Base-by-base conservation (phyloP, 2,888 invertebrate genomes). In the Cosmopolites sordidus region DNA sequence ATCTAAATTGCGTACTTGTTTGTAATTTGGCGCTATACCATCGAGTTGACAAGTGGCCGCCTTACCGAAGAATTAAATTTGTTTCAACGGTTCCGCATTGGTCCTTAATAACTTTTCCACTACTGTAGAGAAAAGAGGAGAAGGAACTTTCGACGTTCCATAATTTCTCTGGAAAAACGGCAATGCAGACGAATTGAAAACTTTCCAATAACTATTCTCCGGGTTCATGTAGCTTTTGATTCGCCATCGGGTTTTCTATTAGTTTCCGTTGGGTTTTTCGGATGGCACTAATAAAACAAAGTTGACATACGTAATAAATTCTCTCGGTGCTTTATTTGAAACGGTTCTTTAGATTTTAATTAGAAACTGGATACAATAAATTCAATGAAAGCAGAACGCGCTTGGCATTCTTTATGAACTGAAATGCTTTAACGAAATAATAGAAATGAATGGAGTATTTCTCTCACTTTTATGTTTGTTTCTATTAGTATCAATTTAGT, bases 101-200 rank as follows among this genome's bases (percentile, higher is more conserved):
- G 9, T 27, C 27, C 9, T 27, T 27, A 27, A 27, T 27, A 27
- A 27, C 27, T 27, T 27, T 27, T 27, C 27, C 6, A 27, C 27
- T 9, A 27, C 9, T 9, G 27, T 6, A 27, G 27, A 27, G 27
- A 27, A 27, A 6, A 27, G 9, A 9, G 55, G 56, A 48, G 58
- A 58, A 61, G 58, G 56, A 57, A 55, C 60, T 62, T 62, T 62
- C 63, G 60, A 63, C 63, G 58, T 60, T 58, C 58, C 60, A 61
- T 64, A 62, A 64, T 62, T 61, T 62, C 57, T 47, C 49, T 40
- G 49, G 59, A 58, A 58, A 52, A 60, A 53, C 58, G 53, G 59
- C 62, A 63, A 50, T 62, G 61, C 60, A 48, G 57, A 56, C 55
- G 58, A 63, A 64, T 63, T 62, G 61, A 64, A 65, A 62, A 65